Conservation (phyloP, 2,113 vertebrate genomes). For the Limnothrissa miodon region DNA sequence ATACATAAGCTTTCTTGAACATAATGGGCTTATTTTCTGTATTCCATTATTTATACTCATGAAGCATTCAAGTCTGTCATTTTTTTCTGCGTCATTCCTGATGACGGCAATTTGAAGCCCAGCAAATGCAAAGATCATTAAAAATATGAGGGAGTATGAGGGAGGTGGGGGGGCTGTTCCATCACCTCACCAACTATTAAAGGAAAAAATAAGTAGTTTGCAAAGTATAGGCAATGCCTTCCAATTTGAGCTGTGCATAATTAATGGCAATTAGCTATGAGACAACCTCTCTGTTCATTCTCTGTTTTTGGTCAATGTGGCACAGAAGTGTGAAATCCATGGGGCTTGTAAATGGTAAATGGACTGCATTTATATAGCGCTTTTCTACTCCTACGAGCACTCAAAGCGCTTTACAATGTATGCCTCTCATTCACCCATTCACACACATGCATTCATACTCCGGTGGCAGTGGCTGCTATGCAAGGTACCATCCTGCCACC, state of each 20-base stretch:
- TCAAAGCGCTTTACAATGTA: no score
- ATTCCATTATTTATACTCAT: background rate
- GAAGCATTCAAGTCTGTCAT: constrained; percentile 5
- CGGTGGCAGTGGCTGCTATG: no score
- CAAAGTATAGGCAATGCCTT: background rate
- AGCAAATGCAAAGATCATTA: constrained; percentile 13
- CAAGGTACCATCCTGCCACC: no score
- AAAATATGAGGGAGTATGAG: background rate
- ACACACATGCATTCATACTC: no score
- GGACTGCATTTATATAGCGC: no score
- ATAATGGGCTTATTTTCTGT: background rate
- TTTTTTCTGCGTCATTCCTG: background rate
- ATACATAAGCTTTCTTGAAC: background rate
- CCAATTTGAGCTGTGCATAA: background rate
- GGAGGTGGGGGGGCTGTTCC: background rate
- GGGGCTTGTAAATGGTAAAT: no score
- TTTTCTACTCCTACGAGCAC: no score
- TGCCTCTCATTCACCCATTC: no score
- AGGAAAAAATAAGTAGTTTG: background rate
- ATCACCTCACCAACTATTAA: background rate
- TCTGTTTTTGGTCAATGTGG: background rate
- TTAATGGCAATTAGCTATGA: background rate
- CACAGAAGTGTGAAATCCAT: background rate
- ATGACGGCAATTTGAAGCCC: background rate
- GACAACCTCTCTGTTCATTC: background rate